Percentiles rank a stretch among this genome's conserved stretches.
Evolutionary conservation across 2,888 invertebrate species (phyloP).

Genomic region (Rhimphoctona megacephalus): DNA sequence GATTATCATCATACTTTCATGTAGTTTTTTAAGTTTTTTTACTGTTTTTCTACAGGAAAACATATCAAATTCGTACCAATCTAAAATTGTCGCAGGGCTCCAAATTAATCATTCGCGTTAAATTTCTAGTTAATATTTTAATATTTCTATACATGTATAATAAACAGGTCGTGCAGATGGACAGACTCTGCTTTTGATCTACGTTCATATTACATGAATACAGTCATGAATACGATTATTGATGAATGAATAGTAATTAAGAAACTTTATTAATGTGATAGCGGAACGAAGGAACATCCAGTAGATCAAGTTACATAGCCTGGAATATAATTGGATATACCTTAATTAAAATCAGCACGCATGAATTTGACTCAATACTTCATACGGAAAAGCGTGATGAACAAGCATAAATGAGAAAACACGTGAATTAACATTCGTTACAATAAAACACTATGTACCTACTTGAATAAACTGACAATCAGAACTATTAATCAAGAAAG

Average conservation of each 20-base stretch:
- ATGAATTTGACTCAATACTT: background rate
- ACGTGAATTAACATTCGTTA: background rate
- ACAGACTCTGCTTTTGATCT: background rate
- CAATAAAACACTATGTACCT: background rate
- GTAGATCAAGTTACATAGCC: background rate
- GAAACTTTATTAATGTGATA: background rate
- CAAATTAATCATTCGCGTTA: no score
- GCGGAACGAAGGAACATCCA: background rate
- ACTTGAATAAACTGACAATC: background rate
- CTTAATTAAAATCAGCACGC: background rate
- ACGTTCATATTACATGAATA: no score
- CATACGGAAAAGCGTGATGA: background rate
- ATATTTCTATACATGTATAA: background rate
- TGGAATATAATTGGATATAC: background rate
- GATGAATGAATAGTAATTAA: slow-evolving; percentile 7
- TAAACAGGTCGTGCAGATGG: background rate
- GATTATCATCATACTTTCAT: no score
- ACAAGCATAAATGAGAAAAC: background rate
- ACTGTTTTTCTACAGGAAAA: no score
- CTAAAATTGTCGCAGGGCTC: no score
- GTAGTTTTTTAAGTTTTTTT: no score
- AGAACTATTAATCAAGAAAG: background rate
- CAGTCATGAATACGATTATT: background rate
- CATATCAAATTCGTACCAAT: no score
- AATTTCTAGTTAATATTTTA: background rate